A percentile compares a stretch with the other conserved stretches of the same genome.
phyloP scores from a whole-genome alignment of 2,797 vertebrate species.

The Nannoperca obscura region DNA sequence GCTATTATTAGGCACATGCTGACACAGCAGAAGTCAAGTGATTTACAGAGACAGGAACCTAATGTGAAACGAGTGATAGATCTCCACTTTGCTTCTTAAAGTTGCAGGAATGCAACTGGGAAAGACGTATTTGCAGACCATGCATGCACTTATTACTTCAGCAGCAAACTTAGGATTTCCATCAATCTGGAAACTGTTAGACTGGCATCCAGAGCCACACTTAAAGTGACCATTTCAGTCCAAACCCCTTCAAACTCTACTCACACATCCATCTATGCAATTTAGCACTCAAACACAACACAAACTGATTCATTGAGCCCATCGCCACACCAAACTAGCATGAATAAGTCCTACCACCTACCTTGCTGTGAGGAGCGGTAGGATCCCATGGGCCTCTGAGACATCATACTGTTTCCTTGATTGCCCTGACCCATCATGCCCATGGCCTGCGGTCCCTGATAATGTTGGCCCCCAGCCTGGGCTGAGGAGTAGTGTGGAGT shows the following conservation, averaged over 20 bases:
- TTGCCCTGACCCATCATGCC: conserved; percentile 94
- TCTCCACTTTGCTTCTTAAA: conserved; percentile 63
- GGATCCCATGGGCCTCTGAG: conserved; percentile 93
- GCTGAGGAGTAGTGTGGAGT: conserved; percentile 92
- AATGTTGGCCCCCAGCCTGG: conserved; percentile 91
- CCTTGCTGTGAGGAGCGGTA: conserved; percentile 96
- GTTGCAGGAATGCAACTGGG: conserved; percentile 37
- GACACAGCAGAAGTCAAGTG: conserved; percentile 62
- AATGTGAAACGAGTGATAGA: conserved; percentile 67
- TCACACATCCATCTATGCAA: background rate
- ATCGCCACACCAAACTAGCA: conserved; percentile 16
- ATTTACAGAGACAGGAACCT: conserved; percentile 66
- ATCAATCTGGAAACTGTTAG: background rate
- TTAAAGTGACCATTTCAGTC: conserved; percentile 15
- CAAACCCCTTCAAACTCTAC: background rate
- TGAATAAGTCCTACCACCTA: conserved; percentile 65
- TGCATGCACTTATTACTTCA: background rate
- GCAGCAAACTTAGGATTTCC: background rate
- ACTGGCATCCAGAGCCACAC: background rate
- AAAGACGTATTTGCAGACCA: background rate
- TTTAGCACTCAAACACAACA: conserved; percentile 9
- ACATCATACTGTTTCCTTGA: conserved; percentile 93
- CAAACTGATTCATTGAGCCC: conserved; percentile 15
- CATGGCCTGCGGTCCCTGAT: conserved; percentile 93
- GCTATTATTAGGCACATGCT: conserved; percentile 75